Evolutionary conservation across 1,140 invertebrate genomes (phyloP).

Genomic region (Ceratina calcarata): DNA sequence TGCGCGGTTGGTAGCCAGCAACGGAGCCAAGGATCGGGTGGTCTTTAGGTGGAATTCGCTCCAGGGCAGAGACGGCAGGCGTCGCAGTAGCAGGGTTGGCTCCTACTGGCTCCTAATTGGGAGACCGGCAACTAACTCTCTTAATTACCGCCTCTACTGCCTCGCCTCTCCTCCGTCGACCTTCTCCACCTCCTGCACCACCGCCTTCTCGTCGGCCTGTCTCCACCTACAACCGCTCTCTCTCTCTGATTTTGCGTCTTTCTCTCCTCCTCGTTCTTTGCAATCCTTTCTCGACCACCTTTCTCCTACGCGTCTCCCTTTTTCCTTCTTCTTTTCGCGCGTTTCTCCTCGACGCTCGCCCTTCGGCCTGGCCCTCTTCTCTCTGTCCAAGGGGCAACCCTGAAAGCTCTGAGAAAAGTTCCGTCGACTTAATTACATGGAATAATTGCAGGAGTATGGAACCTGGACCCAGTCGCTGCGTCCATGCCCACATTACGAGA

Average conservation of each 20-base stretch:
- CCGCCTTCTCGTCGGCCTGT: conserved; percentile 59
- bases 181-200: conserved; percentile 59
- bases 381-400: conserved; percentile 39
- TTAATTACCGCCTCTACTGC: conserved; percentile 79
- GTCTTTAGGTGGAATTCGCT: conserved; percentile 72
- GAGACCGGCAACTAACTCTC: conserved; percentile 80
- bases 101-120: conserved; percentile 79
- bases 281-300: conserved; percentile 21
- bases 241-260: conserved; percentile 15
- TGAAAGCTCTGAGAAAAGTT: conserved; percentile 75
- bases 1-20: conserved; percentile 43
- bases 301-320: conserved; percentile 51
- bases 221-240: conserved; percentile 53
- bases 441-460: conserved; percentile 76
- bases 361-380: conserved; percentile 16
- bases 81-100: conserved; percentile 66
- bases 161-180: conserved; percentile 66
- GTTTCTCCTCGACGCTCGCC: conserved; percentile 21
- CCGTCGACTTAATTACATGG: conserved; percentile 79
- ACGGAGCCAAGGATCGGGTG: conserved; percentile 56
- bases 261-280: conserved; percentile 34
- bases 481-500: conserved; percentile 62
- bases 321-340: conserved; percentile 31
- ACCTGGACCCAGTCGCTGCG: conserved; percentile 46
- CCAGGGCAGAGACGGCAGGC: conserved; percentile 70